phyloP scores from a whole-genome alignment of 2,113 vertebrate species.

The Dipodomys spectabilis region DNA sequence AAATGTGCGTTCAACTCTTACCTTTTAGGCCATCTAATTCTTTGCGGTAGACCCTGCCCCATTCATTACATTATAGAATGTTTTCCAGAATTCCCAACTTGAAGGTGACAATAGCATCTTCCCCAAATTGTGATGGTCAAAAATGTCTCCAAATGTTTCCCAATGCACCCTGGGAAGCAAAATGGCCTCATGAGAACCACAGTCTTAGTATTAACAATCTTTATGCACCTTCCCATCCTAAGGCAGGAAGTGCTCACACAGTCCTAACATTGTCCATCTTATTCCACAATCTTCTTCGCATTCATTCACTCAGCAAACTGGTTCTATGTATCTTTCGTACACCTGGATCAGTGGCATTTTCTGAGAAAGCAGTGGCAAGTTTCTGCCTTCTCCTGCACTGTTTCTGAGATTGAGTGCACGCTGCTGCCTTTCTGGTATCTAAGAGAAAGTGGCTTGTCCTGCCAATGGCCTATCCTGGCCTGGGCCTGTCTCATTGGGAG shows the following conservation, averaged over 20 bases:
- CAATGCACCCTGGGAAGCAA: not conserved
- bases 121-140: not conserved
- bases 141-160: conserved; percentile 13
- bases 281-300: not conserved
- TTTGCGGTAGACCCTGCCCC: not conserved
- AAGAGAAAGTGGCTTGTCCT: not conserved
- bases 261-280: not conserved
- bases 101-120: not conserved
- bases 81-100: not conserved
- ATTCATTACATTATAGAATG: not conserved
- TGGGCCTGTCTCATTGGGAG: not conserved
- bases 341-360: not conserved
- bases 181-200: not conserved
- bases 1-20: not conserved
- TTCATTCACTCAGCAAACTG: conserved; percentile 7
- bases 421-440: not conserved
- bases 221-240: not conserved
- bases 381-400: rapidly evolving
- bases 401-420: not conserved
- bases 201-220: not conserved
- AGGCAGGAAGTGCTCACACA: not conserved
- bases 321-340: rapidly evolving
- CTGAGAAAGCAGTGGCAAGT: not conserved
- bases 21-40: not conserved
- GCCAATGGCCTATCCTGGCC: not conserved